Evolutionary conservation across 2,797 vertebrate species (phyloP).

Genomic region (Enteromius unitaeniatus): DNA sequence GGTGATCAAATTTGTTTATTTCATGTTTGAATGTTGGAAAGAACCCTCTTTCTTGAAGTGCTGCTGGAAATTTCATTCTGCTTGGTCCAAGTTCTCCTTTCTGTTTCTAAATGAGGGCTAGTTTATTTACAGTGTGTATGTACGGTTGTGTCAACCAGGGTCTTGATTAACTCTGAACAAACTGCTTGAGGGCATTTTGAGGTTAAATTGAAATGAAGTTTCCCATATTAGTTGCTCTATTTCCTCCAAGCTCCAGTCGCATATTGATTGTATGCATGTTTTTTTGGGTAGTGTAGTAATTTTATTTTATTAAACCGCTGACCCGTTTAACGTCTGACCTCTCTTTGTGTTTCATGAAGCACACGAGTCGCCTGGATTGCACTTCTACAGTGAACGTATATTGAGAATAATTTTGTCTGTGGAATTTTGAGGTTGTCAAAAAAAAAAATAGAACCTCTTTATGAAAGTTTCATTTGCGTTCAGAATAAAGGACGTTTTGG

Average conservation of each 20-base stretch:
- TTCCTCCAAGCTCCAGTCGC: background rate
- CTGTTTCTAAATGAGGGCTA: background rate
- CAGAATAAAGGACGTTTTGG: background rate
- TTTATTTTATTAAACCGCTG: constrained; percentile 42
- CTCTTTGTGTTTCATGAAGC: background rate
- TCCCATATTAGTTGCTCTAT: constrained; percentile 26
- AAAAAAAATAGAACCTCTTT: background rate
- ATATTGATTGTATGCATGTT: constrained; percentile 3
- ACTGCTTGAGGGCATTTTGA: constrained; percentile 13
- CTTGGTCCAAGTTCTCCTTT: background rate
- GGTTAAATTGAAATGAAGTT: constrained; percentile 5
- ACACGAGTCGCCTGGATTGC: background rate
- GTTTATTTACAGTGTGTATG: background rate
- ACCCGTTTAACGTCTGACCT: constrained; percentile 39
- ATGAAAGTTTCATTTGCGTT: constrained; percentile 9
- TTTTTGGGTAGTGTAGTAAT: constrained; percentile 16
- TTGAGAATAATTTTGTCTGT: background rate
- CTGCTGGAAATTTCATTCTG: background rate
- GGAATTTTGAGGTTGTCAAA: background rate
- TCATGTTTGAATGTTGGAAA: background rate
- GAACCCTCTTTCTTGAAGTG: background rate
- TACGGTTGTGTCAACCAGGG: background rate
- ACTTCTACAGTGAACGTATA: constrained; percentile 19
- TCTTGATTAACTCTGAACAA: constrained; percentile 8
- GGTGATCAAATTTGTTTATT: background rate